Evolutionary conservation across 1,140 invertebrate genomes (phyloP), one percentile per base, ranked within the genome.

Genomic region (Dufourea novaeangliae): DNA sequence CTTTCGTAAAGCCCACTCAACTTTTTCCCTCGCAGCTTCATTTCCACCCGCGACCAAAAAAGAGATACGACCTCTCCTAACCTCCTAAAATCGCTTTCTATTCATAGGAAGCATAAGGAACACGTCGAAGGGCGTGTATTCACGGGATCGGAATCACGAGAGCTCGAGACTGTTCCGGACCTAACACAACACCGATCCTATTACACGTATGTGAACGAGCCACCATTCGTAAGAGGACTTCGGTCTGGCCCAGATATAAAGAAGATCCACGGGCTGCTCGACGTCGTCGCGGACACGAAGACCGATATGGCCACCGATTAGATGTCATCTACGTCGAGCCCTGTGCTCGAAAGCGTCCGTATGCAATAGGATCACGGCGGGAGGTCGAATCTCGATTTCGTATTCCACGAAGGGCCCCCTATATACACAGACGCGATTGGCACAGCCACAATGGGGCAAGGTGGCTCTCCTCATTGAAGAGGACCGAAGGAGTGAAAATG

Each of bases 361-460:
- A 79, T 75, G 70, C 70, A 71, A n/a, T 75, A 63, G 57, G 57
- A 66, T 29, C 77, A 41, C 70, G 12, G 71, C 83, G 59, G 81
- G 75, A 67, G 78, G 73, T 66, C 83, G 56, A 17, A 29, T 67
- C 52, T 63, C 52, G 57, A 78, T 82, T 81, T 41, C 44, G 29
- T 69, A 52, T 83, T 73, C 52, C 54, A 59, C 78, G 69, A 84
- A 86, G 57, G 50, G 50, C 11, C 25, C 1, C 34, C 7, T n/a
- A n/a, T n/a, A n/a, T n/a, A n/a, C n/a, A n/a, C n/a, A n/a, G n/a
- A n/a, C n/a, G n/a, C 44, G 62, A 80, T 83, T 44, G 64, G 50
- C 57, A 52, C 27, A 44, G 34, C n/a, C n/a, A 11, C 22, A 41
- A 54, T 27, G 50, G 25, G 59, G 0, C 7, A 25, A 59, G 46